Evolutionary conservation across 2,888 invertebrate species (phyloP), one percentile per base, ranked within the genome.

Genomic region (Diplolepis rosae): DNA sequence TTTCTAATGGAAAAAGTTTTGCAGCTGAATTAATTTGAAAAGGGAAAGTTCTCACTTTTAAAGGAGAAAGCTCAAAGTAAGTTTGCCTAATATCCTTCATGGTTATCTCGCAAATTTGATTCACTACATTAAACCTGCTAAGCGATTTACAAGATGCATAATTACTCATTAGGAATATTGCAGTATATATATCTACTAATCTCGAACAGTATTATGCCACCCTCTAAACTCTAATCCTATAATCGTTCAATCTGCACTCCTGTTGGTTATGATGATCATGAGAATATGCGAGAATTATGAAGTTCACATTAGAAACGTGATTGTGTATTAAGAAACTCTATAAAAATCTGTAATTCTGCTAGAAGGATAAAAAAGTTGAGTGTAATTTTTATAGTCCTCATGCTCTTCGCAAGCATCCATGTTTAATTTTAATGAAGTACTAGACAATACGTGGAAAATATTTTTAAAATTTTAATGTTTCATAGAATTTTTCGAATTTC

Each of bases 81-180:
- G 11, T 30, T 54, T 54, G 22, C 11, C 35, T 5, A 6, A 39
- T 32, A 13, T 18, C 2, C 2, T 56, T 11, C 22, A 18, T 56
- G 24, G 22, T 35, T 35, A 39, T 32, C 1, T 56, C 24, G 1
- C 22, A 56, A 39, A 56, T 22, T 9, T 24, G 5, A 24, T n/a
- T 13, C 9, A 56, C 6, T 1, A 22, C 4, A 18, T 35, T 24
- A 56, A 56, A 3, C 7, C 18, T 56, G 5, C 32, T 56, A 39
- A 13, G 22, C 56, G 22, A 56, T 56, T 56, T 56, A 39, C 5
- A 32, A 13, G 9, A 2, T 4, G 56, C 13, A 56, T 48, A 32
- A 32, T 56, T 32, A 54, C 54, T 30, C 30, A 52, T 52, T 52
- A 52, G 2, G n/a, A 28, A 22, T 48, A 48, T 48, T 22, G 28